Evolutionary conservation across 1,140 invertebrate species (phyloP), one percentile per base, ranked within the genome.

Genomic region (Aradophagus sp.): DNA sequence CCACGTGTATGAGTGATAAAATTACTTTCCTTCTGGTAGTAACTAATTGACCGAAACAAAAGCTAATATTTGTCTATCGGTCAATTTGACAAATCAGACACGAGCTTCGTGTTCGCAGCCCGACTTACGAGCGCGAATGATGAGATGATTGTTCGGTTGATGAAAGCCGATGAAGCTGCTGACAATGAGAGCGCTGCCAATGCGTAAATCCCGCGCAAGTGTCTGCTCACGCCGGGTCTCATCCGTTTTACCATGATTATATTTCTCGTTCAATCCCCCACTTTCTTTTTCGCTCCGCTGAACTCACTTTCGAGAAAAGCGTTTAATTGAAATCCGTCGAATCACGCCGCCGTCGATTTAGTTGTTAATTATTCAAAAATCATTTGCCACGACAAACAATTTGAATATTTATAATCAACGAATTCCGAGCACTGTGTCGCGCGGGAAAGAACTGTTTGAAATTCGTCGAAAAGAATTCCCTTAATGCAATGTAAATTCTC

Each of bases 61-160:
- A 38, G 31, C 23, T 50, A 53, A 66, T 66, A 61, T 56, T 72
- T 62, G 65, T 55, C 65, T 77, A 78, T 76, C 76, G 73, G 77
- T 77, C 68, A 67, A 61, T 48, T 47, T 36, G 62, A 42, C 59
- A 45, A 77, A 67, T 73, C 76, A 74, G 62, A 75, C 65, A 65
- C 72, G 52, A 74, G 66, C 56, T n/a, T n/a, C n/a, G n/a, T n/a
- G n/a, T n/a, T 69, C 35, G 20, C 36, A 42, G 39, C 27, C 44
- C 41, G 38, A 44, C 61, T 69, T 66, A 62, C 66, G 61, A 67
- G 56, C 31, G 45, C 72, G 56, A 29, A 74, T 81, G 80, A 83
- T 82, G 76, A 79, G 72, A 82, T 83, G 81, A 83, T 83, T 82
- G 80, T 77, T 77, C 52, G 62, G 74, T 74, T 82, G 79, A 83